These are phyloP conservation scores for Apodemus sylvaticus DNA, from an alignment of 2,113 vertebrate species.

Conservation along the genomic window DNA sequence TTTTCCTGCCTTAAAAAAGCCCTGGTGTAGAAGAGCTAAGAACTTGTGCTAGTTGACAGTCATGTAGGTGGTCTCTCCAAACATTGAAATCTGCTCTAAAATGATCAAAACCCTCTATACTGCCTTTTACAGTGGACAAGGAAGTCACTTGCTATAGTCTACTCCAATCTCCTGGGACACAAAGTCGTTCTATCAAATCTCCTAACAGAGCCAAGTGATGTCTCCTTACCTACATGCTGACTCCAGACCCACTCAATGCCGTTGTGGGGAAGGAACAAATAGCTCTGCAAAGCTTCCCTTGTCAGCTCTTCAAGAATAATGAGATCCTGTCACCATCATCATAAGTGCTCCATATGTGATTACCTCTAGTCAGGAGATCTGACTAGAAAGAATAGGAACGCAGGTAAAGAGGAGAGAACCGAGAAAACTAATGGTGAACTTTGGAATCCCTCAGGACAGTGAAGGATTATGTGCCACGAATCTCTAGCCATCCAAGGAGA, in stretches of 20 bases:
- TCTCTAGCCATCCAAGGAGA: slow-evolving; percentile 11
- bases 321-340: slow-evolving; percentile 16
- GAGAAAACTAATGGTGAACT: not conserved
- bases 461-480: not conserved
- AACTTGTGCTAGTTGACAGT: not conserved
- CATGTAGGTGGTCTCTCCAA: slow-evolving; percentile 26
- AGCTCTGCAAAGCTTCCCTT: slow-evolving; percentile 20
- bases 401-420: slow-evolving; percentile 23
- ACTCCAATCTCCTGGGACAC: slow-evolving; percentile 4
- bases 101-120: slow-evolving; percentile 28
- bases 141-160: slow-evolving; percentile 19
- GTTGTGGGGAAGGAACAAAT: slow-evolving; percentile 8
- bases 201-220: slow-evolving; percentile 6
- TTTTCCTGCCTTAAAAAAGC: slow-evolving; percentile 40
- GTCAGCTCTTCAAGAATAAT: not conserved
- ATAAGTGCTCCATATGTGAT: not conserved
- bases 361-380: not conserved
- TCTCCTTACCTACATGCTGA: slow-evolving; percentile 6
- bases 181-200: not conserved
- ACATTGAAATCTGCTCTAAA: slow-evolving; percentile 41
- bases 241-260: not conserved
- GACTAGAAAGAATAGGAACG: slow-evolving; percentile 18
- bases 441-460: slow-evolving; percentile 13
- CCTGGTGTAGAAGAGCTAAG: not conserved
- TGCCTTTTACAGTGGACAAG: slow-evolving; percentile 51